These are phyloP conservation scores for Anthonomus grandis DNA, from an alignment of 1,140 invertebrate species.

Conservation along the genomic window DNA sequence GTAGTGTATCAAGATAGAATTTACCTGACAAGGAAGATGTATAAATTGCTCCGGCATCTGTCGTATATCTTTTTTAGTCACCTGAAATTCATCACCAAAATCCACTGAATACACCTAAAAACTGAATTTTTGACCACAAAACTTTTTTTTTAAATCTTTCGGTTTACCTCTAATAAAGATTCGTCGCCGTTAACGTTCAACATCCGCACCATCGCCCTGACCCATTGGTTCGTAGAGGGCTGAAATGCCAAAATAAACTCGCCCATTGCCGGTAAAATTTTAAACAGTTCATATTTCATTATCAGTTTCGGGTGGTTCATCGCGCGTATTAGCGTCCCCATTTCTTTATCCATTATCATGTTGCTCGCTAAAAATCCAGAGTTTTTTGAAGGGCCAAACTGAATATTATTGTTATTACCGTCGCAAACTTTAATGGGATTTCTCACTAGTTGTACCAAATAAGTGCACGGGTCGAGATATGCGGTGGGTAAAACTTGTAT, in stretches of 20 bases:
- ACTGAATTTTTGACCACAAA: background rate
- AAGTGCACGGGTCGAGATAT: conserved; percentile 27
- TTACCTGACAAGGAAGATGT: conserved; percentile 30
- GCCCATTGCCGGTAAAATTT: conserved; percentile 30
- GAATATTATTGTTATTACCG: background rate
- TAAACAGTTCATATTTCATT: conserved; percentile 28
- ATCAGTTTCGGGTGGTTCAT: conserved; percentile 29
- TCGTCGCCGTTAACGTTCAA: background rate
- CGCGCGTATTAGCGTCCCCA: conserved; percentile 14
- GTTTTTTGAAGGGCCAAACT: background rate
- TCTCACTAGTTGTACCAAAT: conserved; percentile 30
- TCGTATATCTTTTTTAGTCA: conserved; percentile 16
- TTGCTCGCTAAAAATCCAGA: background rate
- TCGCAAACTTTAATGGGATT: conserved; percentile 15
- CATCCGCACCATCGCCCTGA: conserved; percentile 22
- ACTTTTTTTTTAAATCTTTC: background rate
- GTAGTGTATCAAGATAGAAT: background rate
- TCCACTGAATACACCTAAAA: conserved; percentile 28
- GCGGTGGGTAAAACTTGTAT: conserved; percentile 26
- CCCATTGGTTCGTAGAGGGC: conserved; percentile 15
- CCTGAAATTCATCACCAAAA: conserved; percentile 22
- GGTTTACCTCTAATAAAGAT: background rate
- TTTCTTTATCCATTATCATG: conserved; percentile 25
- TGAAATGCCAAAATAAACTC: conserved; percentile 35
- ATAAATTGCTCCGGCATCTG: conserved; percentile 27